Percentiles rank a stretch among this genome's conserved stretches.
Conservation (phyloP, 2,888 invertebrate genomes). For the Helleia helle region DNA sequence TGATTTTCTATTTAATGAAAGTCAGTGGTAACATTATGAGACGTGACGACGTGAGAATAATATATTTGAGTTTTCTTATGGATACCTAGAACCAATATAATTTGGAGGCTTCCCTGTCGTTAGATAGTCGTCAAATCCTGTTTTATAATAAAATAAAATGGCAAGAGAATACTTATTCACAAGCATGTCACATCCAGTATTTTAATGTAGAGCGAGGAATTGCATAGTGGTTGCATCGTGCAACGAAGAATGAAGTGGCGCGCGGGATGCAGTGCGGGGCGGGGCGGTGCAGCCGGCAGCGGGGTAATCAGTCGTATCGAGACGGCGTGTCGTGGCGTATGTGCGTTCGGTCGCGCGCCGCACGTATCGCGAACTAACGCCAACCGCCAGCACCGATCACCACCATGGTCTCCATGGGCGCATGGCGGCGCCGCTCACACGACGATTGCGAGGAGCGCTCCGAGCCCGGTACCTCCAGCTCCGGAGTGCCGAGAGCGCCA, state of each 20-base stretch:
- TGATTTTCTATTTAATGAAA: no score
- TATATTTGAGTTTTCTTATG: no score
- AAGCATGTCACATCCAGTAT: slow-evolving; percentile 6
- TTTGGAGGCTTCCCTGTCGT: no score
- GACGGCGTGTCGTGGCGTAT: slow-evolving; percentile 59
- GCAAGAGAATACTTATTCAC: no score
- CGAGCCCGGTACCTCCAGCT: slow-evolving; percentile 67
- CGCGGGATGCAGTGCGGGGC: slow-evolving; percentile 40
- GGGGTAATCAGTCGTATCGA: slow-evolving; percentile 56
- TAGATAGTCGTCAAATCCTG: no score
- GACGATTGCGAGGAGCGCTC: slow-evolving; percentile 65
- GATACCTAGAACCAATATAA: no score
- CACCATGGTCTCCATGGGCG: slow-evolving; percentile 62
- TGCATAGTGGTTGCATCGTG: slow-evolving; percentile 34
- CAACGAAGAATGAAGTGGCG: slow-evolving; percentile 61
- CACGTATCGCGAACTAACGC: slow-evolving; percentile 52
- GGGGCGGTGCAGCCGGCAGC: slow-evolving; percentile 32
- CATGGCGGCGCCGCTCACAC: slow-evolving; percentile 64
- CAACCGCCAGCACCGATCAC: no score
- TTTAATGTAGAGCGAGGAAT: slow-evolving; percentile 14
- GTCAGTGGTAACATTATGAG: no score
- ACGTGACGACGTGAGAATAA: no score
- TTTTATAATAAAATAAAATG: no score
- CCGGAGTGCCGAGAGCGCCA: slow-evolving; percentile 82
- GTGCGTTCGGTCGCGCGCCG: slow-evolving; percentile 23